Percentiles rank a stretch among this genome's conserved stretches.
Conservation (phyloP, 1,140 invertebrate genomes). For the Parasteatoda tepidariorum region DNA sequence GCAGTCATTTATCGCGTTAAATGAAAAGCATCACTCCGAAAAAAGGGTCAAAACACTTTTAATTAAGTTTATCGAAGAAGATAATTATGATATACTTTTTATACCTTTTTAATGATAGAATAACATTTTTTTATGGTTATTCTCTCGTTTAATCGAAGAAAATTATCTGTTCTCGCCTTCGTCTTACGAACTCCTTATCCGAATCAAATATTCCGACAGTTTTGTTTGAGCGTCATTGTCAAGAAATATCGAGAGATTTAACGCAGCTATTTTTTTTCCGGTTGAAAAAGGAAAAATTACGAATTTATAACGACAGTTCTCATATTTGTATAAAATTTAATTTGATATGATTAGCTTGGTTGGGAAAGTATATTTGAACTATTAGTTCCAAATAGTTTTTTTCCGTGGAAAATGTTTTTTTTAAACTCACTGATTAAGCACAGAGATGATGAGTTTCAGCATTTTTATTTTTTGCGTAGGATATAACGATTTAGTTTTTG, state of each 20-base stretch:
- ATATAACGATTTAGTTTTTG: too few relatives aligned
- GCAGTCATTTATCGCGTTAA: slow-evolving; percentile 6
- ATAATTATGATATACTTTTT: slow-evolving; percentile 17
- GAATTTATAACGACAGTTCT: not conserved
- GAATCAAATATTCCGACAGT: not conserved
- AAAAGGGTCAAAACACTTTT: slow-evolving; percentile 26
- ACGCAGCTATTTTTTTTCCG: not conserved
- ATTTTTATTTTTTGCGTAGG: too few relatives aligned
- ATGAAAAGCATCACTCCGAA: not conserved
- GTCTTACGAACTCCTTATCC: not conserved
- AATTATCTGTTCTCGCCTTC: slow-evolving; percentile 1
- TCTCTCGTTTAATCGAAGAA: not conserved
- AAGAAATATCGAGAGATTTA: not conserved
- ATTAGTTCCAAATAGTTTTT: too few relatives aligned
- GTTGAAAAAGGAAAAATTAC: not conserved
- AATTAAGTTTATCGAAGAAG: slow-evolving; percentile 34
- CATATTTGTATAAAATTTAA: not conserved
- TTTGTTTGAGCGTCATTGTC: not conserved
- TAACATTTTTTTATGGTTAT: not conserved
- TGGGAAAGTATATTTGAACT: too few relatives aligned
- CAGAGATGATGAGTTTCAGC: too few relatives aligned
- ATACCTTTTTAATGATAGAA: not conserved
- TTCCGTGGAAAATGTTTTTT: too few relatives aligned
- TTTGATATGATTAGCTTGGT: not conserved
- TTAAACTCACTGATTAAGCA: too few relatives aligned